Base-by-base conservation (phyloP, 1,140 invertebrate species). In the Phenacoccus solenopsis region DNA sequence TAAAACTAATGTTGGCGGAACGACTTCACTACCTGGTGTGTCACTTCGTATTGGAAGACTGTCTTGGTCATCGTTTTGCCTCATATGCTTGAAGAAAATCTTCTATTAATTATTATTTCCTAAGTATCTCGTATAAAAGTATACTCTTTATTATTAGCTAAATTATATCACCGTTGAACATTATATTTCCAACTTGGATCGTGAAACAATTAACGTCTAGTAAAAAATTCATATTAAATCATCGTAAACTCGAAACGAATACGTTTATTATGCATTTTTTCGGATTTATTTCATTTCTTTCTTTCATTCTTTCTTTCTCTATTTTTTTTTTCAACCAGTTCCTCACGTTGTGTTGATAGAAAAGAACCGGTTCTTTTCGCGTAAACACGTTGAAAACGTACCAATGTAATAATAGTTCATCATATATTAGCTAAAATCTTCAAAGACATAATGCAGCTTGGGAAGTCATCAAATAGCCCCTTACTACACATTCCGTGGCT, bases 251-350 rank as follows among this genome's bases (percentile, higher is more conserved):
- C 59, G 25, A 25, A 24, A 10, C 25, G 25, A 10, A 25, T 25
- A 64, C 32, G 32, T 10, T 38, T 27, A 64, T 25, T 64, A 64
- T 24, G 3, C 4, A 10, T 64, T 64, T 64, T 64, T 64, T 2
- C 38, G 16, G 38, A 49, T 64, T 64, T 64, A 25, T 64, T 64
- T 64, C 59, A 64, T 64, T 64, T 64, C 25, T 24, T 20, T n/a
- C n/a, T n/a, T n/a, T n/a, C n/a, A n/a, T n/a, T n/a, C n/a, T n/a
- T n/a, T n/a, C n/a, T n/a, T n/a, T n/a, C n/a, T n/a, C n/a, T n/a
- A n/a, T n/a, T n/a, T 16, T 59, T 59, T 59, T 20, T n/a, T 25
- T 24, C 59, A 16, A 64, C 59, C 21, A 27, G 25, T 64, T 25
- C 21, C 22, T 25, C 3, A 16, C 16, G 9, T 10, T 64, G 2